Base-by-base conservation (phyloP, 37 sponge, comb jelly and placozoan genomes). In the Theonella swinhoei region DNA sequence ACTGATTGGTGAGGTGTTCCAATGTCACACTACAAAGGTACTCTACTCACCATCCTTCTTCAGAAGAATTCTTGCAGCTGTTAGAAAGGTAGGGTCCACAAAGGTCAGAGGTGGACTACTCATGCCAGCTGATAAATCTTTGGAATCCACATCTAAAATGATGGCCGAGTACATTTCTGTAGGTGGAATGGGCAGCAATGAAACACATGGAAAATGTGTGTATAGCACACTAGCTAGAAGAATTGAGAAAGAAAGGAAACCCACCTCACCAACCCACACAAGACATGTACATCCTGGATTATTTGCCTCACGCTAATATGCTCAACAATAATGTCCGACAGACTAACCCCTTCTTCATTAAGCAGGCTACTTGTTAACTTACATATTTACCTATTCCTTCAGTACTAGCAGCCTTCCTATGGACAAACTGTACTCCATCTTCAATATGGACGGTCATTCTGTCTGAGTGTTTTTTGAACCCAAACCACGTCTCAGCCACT, bases 401-500 rank as follows among this genome's bases (percentile, higher is more conserved):
- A n/a, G n/a, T n/a, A 35, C 54, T 47, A 23, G 72, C n/a, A 58
- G 24, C 33, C 22, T 17, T n/a, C 23, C 60, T 43, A 31, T 72
- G 47, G n/a, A 95, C 38, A 36, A 72, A 83, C 68, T 83, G 54
- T 17, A 95, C 68, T 25, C 96, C 96, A 83, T 95, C 94, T 14
- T 69, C 91, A 74, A 90, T 31, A 30, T 69, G 70, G 17, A 84
- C 82, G 19, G 22, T 82, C 43, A 92, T 26, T 25, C n/a, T 38
- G 7, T 14, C 54, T 28, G 76, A 68, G 33, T 64, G 64, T 36
- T 42, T 72, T 39, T 40, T 31, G 9, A 88, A 79, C 32, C 85
- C 91, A 87, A 95, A 95, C 90, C 90, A 95, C 64, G 72, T 87
- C 43, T 69, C 83, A 24, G 94, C 96, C 60, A 93, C 88, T 26